Evolutionary conservation across 1,140 invertebrate species (phyloP).

Genomic region (Armadillidium nasatum): DNA sequence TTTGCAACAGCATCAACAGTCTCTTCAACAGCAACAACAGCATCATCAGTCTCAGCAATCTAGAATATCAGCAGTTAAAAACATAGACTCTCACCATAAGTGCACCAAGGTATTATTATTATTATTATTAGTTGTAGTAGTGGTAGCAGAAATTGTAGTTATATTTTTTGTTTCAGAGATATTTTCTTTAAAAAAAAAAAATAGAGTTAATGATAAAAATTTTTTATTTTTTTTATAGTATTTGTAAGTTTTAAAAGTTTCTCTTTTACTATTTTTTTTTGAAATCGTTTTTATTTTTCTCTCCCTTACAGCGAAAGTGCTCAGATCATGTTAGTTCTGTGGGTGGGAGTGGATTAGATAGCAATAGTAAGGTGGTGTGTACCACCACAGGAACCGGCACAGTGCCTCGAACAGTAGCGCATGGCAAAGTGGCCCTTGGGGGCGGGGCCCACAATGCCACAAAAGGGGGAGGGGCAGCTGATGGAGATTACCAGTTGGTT

Average conservation of each 20-base stretch:
- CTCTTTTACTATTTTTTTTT: conserved; percentile 4
- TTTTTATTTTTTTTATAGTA: too few relatives aligned
- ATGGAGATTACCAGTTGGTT: conserved; percentile 96
- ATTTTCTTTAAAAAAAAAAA: too few relatives aligned
- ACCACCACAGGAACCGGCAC: conserved; percentile 32
- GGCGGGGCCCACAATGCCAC: conserved; percentile 45
- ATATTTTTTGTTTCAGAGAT: too few relatives aligned
- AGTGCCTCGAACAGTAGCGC: conserved; percentile 67
- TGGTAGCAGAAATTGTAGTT: too few relatives aligned
- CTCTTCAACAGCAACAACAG: conserved; percentile 41
- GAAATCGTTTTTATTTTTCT: conserved; percentile 24
- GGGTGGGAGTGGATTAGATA: conserved; percentile 29
- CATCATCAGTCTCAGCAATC: conserved; percentile 50
- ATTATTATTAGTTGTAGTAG: too few relatives aligned
- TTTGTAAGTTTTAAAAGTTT: background rate
- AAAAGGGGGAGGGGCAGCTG: conserved; percentile 64
- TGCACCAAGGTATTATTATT: conserved; percentile 54
- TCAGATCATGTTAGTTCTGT: conserved; percentile 43
- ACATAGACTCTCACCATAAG: conserved; percentile 66
- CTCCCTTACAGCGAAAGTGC: conserved; percentile 41
- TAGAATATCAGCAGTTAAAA: conserved; percentile 65
- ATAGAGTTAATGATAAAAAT: too few relatives aligned
- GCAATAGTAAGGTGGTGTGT: conserved; percentile 37
- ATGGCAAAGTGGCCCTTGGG: conserved; percentile 61
- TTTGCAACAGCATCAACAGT: conserved; percentile 37